These are phyloP conservation scores for Philotrypesis tridentata DNA, from an alignment of 1,140 invertebrate genomes.

Conservation along the genomic window DNA sequence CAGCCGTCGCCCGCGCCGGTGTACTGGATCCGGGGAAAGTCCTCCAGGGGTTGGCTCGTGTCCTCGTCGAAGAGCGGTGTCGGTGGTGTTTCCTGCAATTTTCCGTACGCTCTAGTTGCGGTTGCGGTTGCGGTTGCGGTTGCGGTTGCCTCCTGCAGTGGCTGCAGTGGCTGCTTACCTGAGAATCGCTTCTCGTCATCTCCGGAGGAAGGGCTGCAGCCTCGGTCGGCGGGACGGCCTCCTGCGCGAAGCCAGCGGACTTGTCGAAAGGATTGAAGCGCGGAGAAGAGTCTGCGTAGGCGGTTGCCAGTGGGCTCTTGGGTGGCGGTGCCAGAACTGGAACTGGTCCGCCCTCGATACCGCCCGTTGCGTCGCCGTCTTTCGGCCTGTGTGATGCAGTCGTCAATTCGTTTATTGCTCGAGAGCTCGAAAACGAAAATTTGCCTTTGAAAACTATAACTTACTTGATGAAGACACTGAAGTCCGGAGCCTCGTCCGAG, in stretches of 20 bases:
- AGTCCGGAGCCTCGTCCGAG: slow-evolving; percentile 84
- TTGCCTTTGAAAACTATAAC: slow-evolving; percentile 39
- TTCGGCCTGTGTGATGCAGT: slow-evolving; percentile 75
- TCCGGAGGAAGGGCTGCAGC: slow-evolving; percentile 57
- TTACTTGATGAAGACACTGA: slow-evolving; percentile 87
- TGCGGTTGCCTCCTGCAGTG: no score
- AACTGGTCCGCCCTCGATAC: slow-evolving; percentile 71
- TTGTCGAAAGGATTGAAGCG: slow-evolving; percentile 87
- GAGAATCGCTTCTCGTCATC: slow-evolving; percentile 68
- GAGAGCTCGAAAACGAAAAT: no score
- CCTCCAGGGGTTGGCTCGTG: slow-evolving; percentile 92
- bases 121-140: no score
- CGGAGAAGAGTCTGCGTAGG: slow-evolving; percentile 73
- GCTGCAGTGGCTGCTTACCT: no score
- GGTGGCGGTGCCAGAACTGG: slow-evolving; percentile 86
- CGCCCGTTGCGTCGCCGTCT: slow-evolving; percentile 66
- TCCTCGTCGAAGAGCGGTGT: slow-evolving; percentile 97
- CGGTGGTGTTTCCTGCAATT: slow-evolving; percentile 87
- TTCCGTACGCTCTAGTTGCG: no score
- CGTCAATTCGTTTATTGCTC: no score
- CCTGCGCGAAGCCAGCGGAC: slow-evolving; percentile 73
- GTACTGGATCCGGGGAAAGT: slow-evolving; percentile 89
- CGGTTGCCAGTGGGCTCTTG: slow-evolving; percentile 73
- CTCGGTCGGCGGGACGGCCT: slow-evolving; percentile 63
- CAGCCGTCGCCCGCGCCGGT: slow-evolving; percentile 89